Base-by-base conservation (phyloP, 2,113 vertebrate genomes). In the Prionailurus viverrinus region DNA sequence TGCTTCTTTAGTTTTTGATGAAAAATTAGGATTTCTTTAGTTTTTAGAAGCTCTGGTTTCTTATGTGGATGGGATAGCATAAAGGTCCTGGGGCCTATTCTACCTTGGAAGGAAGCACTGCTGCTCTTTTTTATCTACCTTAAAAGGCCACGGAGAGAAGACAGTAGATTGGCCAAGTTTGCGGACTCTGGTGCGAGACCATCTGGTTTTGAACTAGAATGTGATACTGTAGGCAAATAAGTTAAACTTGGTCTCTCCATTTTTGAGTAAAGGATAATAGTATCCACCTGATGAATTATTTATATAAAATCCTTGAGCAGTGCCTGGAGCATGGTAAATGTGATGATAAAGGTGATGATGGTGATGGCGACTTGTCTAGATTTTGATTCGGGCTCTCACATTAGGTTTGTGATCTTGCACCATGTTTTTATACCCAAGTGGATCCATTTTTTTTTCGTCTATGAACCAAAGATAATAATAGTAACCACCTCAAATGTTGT, bases 1-100 rank as follows among this genome's bases (percentile, higher is more conserved):
- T 89, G 51, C 27, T 85, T 89, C 36, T 55, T 92, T 95, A 63
- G 41, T 85, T 86, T 96, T 94, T 27, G 78, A 0, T 41, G 18
- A 15, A 39, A 85, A 94, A 33, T 76, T 53, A 39, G 4, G 15
- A 41, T 83, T 33, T 53, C 13, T 93, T 89, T 66, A 36, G 3
- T 71, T 94, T 74, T 79, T 65, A 63, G 6, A 89, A 16, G 18
- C 41, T 82, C 16, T 85, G 19, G 7, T 79, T 91, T 91, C 25
- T 55, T 36, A 19, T 0, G 14, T 83, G 33, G 13, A 48, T 82
- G 33, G 27, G 16, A 71, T 78, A 31, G 14, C 33, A 48, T 71
- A 4, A 71, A 16, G 19, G 4, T 55, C 25, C 69, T 65, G 36
- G 29, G 41, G 21, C 8, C 65, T 76, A 6, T 71, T 65, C 27